Conservation (phyloP, 2,888 invertebrate species). For the Tineola bisselliella region DNA sequence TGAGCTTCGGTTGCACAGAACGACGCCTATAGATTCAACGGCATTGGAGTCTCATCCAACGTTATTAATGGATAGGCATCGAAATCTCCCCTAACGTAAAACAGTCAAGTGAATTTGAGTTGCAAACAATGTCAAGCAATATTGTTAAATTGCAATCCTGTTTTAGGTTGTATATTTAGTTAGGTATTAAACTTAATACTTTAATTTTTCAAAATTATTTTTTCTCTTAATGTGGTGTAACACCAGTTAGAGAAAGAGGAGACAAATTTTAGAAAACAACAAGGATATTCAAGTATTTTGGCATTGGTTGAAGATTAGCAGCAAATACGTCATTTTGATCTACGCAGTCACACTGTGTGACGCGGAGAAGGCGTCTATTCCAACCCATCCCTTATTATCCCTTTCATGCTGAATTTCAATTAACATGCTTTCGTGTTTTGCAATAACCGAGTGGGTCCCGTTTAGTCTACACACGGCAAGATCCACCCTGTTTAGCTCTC, state of each 20-base stretch:
- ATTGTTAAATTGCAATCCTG: neutral
- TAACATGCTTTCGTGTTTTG: slow-evolving; percentile 60
- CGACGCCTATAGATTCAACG: slow-evolving; percentile 10
- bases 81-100: slow-evolving; percentile 8
- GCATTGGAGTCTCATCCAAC: slow-evolving; percentile 5
- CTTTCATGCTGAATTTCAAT: slow-evolving; percentile 67
- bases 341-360: slow-evolving; percentile 35
- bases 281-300: neutral
- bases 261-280: too few species aligned
- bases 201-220: too few species aligned
- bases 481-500: neutral
- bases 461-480: slow-evolving; percentile 29
- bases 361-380: slow-evolving; percentile 32
- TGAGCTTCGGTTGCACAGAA: slow-evolving; percentile 12
- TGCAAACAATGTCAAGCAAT: slow-evolving; percentile 7
- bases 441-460: slow-evolving; percentile 48
- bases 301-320: neutral
- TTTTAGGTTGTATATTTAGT: neutral
- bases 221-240: too few species aligned
- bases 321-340: slow-evolving; percentile 25
- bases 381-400: slow-evolving; percentile 57
- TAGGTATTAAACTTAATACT: too few species aligned
- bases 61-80: slow-evolving; percentile 10
- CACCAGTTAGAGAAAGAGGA: too few species aligned
- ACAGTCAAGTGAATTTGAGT: slow-evolving; percentile 8